Evolutionary conservation across 2,113 vertebrate genomes (phyloP).

Genomic region (Noctilio leporinus): DNA sequence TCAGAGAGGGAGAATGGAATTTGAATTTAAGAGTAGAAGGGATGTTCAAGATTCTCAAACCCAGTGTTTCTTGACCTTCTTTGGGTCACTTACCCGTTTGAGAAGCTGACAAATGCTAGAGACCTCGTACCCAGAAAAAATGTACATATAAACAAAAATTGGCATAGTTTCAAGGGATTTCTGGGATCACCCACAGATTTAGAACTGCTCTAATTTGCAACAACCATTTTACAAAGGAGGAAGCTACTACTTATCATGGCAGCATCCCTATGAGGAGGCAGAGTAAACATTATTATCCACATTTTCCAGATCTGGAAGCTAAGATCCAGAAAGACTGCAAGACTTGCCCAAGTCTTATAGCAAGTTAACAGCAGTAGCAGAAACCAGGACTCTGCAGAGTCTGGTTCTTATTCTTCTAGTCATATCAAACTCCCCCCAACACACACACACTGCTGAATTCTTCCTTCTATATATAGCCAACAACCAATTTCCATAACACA

Average conservation of each 20-base stretch:
- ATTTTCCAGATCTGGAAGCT: neutral
- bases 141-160: neutral
- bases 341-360: neutral
- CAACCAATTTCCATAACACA: neutral
- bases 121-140: neutral
- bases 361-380: neutral
- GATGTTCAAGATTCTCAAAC: slow-evolving; percentile 10
- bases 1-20: slow-evolving; percentile 41
- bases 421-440: neutral
- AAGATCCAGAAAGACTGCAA: neutral
- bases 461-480: neutral
- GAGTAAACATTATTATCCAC: neutral
- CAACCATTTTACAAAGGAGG: neutral
- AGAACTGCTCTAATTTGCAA: neutral
- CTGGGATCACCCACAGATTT: neutral
- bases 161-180: neutral
- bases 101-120: neutral
- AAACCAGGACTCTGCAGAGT: neutral
- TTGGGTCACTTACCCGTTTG: neutral
- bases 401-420: neutral
- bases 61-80: neutral
- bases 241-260: neutral
- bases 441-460: neutral
- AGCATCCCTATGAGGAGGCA: neutral
- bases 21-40: slow-evolving; percentile 44